Conservation (phyloP, 2,888 invertebrate genomes). For the Ferrisia virgata region DNA sequence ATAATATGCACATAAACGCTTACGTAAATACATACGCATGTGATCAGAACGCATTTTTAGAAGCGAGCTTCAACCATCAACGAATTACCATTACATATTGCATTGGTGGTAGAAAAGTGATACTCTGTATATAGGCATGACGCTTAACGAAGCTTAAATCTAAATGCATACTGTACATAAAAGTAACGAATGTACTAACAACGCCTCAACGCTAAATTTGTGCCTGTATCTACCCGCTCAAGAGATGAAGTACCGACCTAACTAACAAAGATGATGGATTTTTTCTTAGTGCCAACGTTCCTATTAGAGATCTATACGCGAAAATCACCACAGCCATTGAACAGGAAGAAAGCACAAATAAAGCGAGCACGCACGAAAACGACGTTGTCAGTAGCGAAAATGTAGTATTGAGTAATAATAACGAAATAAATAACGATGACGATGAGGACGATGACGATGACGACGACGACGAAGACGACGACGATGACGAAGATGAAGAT, state of each 20-base stretch:
- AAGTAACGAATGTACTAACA: neutral
- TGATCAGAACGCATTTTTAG: too few species aligned
- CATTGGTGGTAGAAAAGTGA: neutral
- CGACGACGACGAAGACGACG: conserved; percentile 47
- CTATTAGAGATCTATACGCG: conserved; percentile 27
- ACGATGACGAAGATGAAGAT: conserved; percentile 47
- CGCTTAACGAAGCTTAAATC: neutral
- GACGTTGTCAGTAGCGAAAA: neutral
- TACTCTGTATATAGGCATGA: neutral
- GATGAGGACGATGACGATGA: conserved; percentile 44
- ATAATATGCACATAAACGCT: too few species aligned
- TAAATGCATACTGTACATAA: neutral
- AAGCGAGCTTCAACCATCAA: too few species aligned
- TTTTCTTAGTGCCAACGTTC: neutral
- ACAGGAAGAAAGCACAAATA: conserved; percentile 27
- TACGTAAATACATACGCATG: too few species aligned
- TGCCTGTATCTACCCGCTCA: too few species aligned
- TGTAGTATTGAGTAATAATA: neutral
- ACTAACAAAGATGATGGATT: neutral
- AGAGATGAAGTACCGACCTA: neutral
- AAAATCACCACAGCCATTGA: conserved; percentile 39
- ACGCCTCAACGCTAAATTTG: neutral
- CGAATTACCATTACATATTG: too few species aligned
- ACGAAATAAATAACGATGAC: conserved; percentile 17
- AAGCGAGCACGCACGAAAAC: neutral